Evolutionary conservation across 1,140 invertebrate genomes (phyloP), one percentile per base, ranked within the genome.

Genomic region (Kradibia gibbosae): DNA sequence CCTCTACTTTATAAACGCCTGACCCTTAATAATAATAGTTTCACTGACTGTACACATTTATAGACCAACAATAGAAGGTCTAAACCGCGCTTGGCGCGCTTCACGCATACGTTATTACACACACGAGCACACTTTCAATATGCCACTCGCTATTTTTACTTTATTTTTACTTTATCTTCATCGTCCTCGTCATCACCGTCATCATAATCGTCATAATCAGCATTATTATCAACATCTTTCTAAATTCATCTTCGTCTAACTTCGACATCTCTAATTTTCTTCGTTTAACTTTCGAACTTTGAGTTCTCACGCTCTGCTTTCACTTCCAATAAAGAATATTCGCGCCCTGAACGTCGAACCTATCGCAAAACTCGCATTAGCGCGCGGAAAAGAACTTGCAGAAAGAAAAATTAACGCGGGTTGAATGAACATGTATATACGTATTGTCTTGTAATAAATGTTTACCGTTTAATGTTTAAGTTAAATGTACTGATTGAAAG

Each of bases 21-120:
- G 88, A 90, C 88, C 86, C 90, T 91, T 91, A 91, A 91, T 91
- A 90, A 90, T 91, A 91, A 91, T 91, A 91, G 90, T 90, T 91
- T 91, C 88, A 90, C 89, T 91, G 90, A 91, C 90, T 91, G 90
- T 91, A 91, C 90, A 91, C 89, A 88, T 90, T 86, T 91, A 91
- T 90, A 90, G 90, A 91, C 90, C 90, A 91, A 91, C 90, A 90
- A 91, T 91, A 90, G 87, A 88, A 89, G 88, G 89, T 90, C 90
- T 90, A 83, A 87, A 85, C 78, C 83, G 86, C 88, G 87, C 89
- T 87, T 88, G 84, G 86, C 86, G 83, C 87, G 85, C 86, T 85
- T 83, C 86, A 86, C 88, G 85, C 87, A 88, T 86, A 87, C 88
- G 76, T 78, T 82, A 82, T 79, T 79, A 82, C 81, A 82, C 81